phyloP scores from a whole-genome alignment of 2,888 invertebrate genomes.

The Saturnia pavonia region DNA sequence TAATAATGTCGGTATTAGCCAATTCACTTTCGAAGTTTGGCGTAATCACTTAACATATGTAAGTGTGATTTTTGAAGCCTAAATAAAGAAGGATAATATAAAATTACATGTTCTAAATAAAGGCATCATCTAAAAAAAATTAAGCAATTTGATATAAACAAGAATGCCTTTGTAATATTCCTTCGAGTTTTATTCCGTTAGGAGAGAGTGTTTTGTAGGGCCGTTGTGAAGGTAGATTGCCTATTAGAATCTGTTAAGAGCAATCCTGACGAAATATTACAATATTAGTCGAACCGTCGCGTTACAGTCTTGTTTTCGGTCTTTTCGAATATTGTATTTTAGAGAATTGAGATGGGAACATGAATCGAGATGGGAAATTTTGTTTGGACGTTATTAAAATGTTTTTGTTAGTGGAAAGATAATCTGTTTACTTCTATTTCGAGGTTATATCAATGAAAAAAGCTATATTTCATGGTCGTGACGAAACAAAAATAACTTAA shows the following conservation, averaged over 20 bases:
- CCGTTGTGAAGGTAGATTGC: conserved; percentile 16
- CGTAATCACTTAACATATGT: background rate
- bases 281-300: conserved; percentile 1
- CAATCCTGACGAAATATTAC: conserved; percentile 8
- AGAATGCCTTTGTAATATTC: conserved; percentile 35
- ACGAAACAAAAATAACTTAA: too few relatives aligned
- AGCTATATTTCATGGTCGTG: too few relatives aligned
- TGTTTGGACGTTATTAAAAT: background rate
- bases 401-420: too few relatives aligned
- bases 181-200: conserved; percentile 32
- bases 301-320: background rate
- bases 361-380: background rate
- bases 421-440: too few relatives aligned
- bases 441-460: too few relatives aligned
- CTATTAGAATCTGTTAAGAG: conserved; percentile 18
- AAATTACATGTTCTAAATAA: background rate
- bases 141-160: conserved; percentile 29
- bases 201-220: conserved; percentile 21
- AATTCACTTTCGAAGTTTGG: too few relatives aligned
- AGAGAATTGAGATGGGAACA: background rate
- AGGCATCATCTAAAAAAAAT: conserved; percentile 24
- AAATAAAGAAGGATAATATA: background rate
- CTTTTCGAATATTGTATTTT: background rate
- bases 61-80: background rate
- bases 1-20: too few relatives aligned